Percentiles rank a stretch among this genome's conserved stretches.
phyloP scores from a whole-genome alignment of 2,113 vertebrate species.

The Rhagologus leucostigma region DNA sequence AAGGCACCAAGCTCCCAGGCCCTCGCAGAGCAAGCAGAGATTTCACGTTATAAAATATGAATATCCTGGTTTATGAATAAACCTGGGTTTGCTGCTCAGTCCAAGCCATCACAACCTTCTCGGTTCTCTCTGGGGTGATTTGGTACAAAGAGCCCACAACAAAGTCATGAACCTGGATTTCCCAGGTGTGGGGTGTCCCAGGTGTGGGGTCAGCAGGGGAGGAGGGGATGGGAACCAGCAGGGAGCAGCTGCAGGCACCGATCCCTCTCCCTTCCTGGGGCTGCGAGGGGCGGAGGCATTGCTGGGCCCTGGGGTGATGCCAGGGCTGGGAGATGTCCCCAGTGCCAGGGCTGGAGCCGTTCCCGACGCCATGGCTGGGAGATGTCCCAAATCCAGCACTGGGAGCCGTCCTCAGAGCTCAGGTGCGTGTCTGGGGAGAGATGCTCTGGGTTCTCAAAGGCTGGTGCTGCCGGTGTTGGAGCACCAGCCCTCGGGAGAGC shows the following conservation, averaged over 20 bases:
- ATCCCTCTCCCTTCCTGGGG: not conserved
- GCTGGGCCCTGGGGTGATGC: not conserved
- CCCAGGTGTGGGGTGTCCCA: not conserved
- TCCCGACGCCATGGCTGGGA: not conserved
- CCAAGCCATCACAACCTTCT: not conserved
- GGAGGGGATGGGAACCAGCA: not conserved
- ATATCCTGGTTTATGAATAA: conserved; percentile 8
- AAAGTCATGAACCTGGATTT: not conserved
- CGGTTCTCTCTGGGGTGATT: not conserved
- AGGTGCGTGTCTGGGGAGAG: rapidly evolving
- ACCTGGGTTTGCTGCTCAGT: not conserved
- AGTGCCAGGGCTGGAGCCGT: not conserved
- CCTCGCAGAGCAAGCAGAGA: not conserved
- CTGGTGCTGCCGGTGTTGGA: not conserved
- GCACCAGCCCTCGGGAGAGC: not conserved
- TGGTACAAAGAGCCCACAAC: not conserved
- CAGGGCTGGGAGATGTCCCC: not conserved
- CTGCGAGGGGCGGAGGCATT: not conserved
- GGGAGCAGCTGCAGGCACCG: not conserved
- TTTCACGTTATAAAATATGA: conserved; percentile 32
- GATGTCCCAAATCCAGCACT: not conserved
- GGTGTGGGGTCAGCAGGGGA: not conserved
- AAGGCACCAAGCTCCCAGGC: not conserved
- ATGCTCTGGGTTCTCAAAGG: rapidly evolving
- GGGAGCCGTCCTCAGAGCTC: not conserved